phyloP scores from a whole-genome alignment of 2,113 vertebrate species.

The Planiliza haematocheilus region DNA sequence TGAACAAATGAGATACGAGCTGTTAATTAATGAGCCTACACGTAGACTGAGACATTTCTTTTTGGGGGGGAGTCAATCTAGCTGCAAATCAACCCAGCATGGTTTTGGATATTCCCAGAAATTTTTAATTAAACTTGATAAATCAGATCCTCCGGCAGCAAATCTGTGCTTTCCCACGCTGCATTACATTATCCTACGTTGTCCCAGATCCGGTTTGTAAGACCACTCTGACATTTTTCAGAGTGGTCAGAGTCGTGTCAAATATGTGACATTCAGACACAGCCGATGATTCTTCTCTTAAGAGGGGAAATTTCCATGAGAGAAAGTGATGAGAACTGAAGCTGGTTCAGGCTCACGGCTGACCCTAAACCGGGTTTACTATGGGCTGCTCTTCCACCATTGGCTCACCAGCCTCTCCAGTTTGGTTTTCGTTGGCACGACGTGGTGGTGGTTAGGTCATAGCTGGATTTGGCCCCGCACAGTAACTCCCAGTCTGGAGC shows the following conservation, averaged over 20 bases:
- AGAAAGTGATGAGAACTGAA: conserved; percentile 22
- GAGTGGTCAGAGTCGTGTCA: conserved; percentile 21
- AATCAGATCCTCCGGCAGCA: not conserved
- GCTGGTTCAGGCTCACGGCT: not conserved
- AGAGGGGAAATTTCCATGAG: conserved; percentile 3
- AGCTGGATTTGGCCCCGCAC: conserved; percentile 14
- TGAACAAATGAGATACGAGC: no score
- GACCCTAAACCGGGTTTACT: conserved; percentile 34
- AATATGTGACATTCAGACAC: conserved; percentile 43
- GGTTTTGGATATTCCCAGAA: no score
- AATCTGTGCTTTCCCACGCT: not conserved
- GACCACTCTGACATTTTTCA: not conserved
- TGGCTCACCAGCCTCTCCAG: conserved; percentile 46
- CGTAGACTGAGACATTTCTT: no score
- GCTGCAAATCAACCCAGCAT: no score
- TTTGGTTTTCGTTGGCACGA: conserved; percentile 30
- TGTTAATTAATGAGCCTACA: no score
- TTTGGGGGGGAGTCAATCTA: no score
- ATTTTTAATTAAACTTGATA: not conserved
- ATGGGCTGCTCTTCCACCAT: conserved; percentile 29
- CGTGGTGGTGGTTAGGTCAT: not conserved
- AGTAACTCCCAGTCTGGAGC: not conserved
- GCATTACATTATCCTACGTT: not conserved
- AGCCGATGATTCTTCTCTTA: conserved; percentile 3
- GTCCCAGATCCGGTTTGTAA: not conserved